These are phyloP conservation scores for Mormyrus hasselquistii DNA, from an alignment of 2,797 vertebrate genomes.

Conservation along the genomic window DNA sequence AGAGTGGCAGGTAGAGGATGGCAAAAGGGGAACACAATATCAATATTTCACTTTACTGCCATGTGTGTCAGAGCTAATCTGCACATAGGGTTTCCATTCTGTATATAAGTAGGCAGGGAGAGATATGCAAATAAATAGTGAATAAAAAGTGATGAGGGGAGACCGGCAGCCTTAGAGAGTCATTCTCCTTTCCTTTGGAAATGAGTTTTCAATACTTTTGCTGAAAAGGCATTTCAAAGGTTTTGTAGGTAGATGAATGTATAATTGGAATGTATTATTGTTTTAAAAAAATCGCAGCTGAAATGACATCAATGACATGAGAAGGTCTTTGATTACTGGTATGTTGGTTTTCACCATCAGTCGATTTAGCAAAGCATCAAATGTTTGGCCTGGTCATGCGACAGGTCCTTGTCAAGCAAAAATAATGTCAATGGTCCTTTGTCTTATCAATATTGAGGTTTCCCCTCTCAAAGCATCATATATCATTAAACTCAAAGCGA, in stretches of 20 bases:
- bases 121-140: slow-evolving; percentile 65
- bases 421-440: slow-evolving; percentile 32
- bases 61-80: slow-evolving; percentile 57
- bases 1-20: slow-evolving; percentile 49
- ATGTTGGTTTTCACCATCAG: neutral
- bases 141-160: slow-evolving; percentile 65
- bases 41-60: slow-evolving; percentile 57
- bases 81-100: slow-evolving; percentile 58
- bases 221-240: neutral
- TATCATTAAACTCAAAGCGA: no score
- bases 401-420: slow-evolving; percentile 28
- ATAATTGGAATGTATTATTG: neutral
- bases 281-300: neutral
- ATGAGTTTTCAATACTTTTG: slow-evolving; percentile 33
- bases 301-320: neutral
- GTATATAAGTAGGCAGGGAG: slow-evolving; percentile 52
- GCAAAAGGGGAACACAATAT: slow-evolving; percentile 57
- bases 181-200: slow-evolving; percentile 44
- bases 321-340: neutral
- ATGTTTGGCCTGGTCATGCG: slow-evolving; percentile 23
- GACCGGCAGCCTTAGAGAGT: slow-evolving; percentile 66
- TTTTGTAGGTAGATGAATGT: neutral
- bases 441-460: neutral
- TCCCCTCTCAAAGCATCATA: neutral
- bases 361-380: neutral